Base-by-base conservation (phyloP, 2,113 vertebrate species). In the Electrona antarctica region DNA sequence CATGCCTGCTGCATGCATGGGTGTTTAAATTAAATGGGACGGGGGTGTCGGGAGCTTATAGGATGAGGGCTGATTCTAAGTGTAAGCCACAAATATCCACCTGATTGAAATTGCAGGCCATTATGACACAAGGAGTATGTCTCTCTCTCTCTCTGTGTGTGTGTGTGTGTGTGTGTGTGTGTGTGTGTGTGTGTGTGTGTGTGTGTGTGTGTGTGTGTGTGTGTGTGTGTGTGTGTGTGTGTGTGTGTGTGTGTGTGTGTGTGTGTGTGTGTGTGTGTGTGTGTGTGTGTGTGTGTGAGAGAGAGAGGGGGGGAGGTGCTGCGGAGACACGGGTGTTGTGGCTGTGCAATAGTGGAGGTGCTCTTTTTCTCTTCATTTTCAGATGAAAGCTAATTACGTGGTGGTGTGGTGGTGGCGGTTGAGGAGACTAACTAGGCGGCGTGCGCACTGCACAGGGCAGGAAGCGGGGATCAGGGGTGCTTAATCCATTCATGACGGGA, bases 381-480 rank as follows among this genome's bases (percentile, higher is more conserved):
- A 95, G 95, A 96, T 96, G 96, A 97, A 95, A 96, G 95, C 95
- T 98, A 98, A 98, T 99, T 98, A 98, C 94, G 93, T 93, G 92
- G 93, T 93, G 92, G 96, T 90, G 93, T 95, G 95, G 95, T 93
- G 21, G 21, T 2, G 21, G 21, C 21, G 21, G 21, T 21, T 21
- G 21, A 21, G 21, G 21, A 21, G 21, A 21, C 21, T 21, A 21
- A 2, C 21, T 21, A 21, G 21, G 21, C 21, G 21, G 21, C 21
- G 21, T 21, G 21, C 21, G 21, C 21, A 21, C 21, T 21, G 21
- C 21, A 21, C 2, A 21, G 21, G 21, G 21, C 21, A 21, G 21
- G 21, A 21, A 21, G 21, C 21, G 21, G 21, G 21, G 21, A 21
- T 21, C 21, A 21, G 21, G 21, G 21, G 21, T 21, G 21, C 21